Conservation (phyloP, 2,888 invertebrate genomes). For the Macaria notata region DNA sequence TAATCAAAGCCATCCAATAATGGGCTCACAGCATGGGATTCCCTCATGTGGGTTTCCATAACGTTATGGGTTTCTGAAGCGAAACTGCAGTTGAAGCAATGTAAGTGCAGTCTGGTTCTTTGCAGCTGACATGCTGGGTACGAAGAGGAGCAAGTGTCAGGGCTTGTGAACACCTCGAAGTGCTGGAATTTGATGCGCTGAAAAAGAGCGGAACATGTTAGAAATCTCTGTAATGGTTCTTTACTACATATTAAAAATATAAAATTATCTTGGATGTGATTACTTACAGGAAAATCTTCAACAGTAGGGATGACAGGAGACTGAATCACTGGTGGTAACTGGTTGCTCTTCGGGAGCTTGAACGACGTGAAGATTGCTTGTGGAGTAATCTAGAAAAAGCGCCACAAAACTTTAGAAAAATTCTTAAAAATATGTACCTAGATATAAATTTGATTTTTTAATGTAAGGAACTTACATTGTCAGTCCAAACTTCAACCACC, state of each 20-base stretch:
- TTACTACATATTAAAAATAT: too few species aligned
- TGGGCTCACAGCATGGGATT: constrained; percentile 91
- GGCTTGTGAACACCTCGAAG: constrained; percentile 83
- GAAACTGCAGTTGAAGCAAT: constrained; percentile 94
- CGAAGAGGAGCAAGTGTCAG: constrained; percentile 84
- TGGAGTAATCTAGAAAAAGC: constrained; percentile 83
- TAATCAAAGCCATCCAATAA: constrained; percentile 93
- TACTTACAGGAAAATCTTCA: constrained; percentile 76
- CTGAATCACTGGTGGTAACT: constrained; percentile 65
- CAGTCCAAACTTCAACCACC: constrained; percentile 95
- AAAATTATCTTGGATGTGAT: too few species aligned
- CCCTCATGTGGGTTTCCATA: constrained; percentile 91
- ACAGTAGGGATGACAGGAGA: constrained; percentile 68
- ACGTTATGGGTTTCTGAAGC: constrained; percentile 90
- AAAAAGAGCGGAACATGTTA: neutral
- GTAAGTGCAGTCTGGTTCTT: constrained; percentile 88
- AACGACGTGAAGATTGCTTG: constrained; percentile 97
- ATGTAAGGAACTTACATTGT: constrained; percentile 83
- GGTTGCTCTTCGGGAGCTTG: constrained; percentile 90
- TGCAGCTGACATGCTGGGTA: constrained; percentile 88
- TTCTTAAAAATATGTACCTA: neutral
- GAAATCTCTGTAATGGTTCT: too few species aligned
- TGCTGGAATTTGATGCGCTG: constrained; percentile 84
- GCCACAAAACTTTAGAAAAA: constrained; percentile 2
- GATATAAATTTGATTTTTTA: neutral